Evolutionary conservation across 2,113 vertebrate genomes (phyloP), one percentile per base, ranked within the genome.

Genomic region (Galeopterus variegatus): DNA sequence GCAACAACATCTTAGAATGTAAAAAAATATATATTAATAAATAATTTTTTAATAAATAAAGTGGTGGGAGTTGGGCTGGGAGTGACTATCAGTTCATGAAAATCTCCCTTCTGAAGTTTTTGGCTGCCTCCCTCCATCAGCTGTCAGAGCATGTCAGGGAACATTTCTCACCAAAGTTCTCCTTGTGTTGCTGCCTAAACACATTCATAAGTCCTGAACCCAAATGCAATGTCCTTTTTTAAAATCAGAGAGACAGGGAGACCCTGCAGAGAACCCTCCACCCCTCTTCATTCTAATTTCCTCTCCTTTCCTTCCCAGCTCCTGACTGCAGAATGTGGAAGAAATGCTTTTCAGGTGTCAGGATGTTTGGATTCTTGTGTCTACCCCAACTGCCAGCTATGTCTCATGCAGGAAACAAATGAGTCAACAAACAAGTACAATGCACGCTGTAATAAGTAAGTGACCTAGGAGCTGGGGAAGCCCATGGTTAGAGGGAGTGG

Each of bases 151-250:
- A 10, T 94, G 76, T 83, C 94, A 94, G 86, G 67, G 84, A 98
- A 93, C 90, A 73, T 89, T 96, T 95, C 88, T 96, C 12, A 5
- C 96, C 94, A 95, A 91, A 85, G 70, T 67, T 88, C 79, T 77
- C 91, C 69, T 82, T 10, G 14, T 90, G 88, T 90, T 82, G 14
- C 93, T n/a, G 91, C 62, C 93, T 98, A 93, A 96, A 93, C 88
- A 94, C 95, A 88, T 85, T 91, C 96, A 96, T 95, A 95, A 97
- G 95, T 98, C 93, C 96, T 93, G 94, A 95, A 92, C 76, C 79
- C 85, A 96, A 94, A 88, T 88, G 91, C 84, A 80, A 95, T 77
- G 75, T 80, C 52, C 79, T 45, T 76, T 19, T 54, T 95, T 87
- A 93, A 87, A 97, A 67, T 80, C 88, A 97, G 92, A 96, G 79